Evolutionary conservation across 2,113 vertebrate genomes (phyloP).

Genomic region (Pavo muticus): DNA sequence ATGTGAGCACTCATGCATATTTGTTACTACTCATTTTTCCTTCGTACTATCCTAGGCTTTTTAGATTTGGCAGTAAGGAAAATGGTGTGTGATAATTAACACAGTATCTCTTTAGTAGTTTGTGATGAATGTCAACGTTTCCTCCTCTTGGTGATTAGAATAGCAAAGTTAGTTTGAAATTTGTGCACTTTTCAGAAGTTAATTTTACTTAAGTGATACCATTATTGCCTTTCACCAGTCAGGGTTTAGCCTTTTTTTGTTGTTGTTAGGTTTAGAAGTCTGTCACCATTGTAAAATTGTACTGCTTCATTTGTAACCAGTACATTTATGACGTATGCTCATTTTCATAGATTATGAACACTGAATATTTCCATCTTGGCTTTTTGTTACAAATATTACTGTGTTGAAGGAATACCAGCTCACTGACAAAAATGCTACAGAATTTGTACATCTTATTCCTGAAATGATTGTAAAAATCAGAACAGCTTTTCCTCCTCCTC

Average conservation of each 20-base stretch:
- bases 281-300: neutral
- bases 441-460: neutral
- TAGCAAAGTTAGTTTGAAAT: neutral
- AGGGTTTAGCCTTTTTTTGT: neutral
- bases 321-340: neutral
- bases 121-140: neutral
- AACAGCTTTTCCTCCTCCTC: neutral
- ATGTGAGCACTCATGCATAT: rapidly evolving
- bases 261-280: neutral
- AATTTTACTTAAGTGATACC: neutral
- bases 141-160: neutral
- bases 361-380: neutral
- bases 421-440: neutral
- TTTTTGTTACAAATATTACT: neutral
- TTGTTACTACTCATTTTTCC: neutral
- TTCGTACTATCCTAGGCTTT: neutral
- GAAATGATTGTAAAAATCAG: neutral
- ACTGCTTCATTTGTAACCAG: neutral
- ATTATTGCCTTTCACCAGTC: neutral
- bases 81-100: neutral
- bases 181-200: neutral
- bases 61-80: neutral
- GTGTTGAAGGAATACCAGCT: neutral
- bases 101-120: neutral
- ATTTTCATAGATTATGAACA: neutral